Base-by-base conservation (phyloP, 2,888 invertebrate genomes). In the Clepsis dumicolana region DNA sequence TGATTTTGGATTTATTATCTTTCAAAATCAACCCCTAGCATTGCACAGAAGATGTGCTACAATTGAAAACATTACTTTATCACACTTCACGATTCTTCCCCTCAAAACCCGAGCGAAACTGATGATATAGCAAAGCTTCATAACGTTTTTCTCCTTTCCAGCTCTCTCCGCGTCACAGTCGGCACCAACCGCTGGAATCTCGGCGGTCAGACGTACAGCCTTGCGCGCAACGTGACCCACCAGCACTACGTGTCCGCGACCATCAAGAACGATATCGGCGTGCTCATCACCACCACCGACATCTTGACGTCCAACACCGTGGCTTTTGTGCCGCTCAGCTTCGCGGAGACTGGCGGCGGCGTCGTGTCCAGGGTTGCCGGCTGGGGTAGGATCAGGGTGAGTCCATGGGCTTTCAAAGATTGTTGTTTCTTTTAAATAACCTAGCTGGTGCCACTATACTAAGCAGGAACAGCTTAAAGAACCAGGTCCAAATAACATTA, bases 181-280 rank as follows among this genome's bases (percentile, higher is more conserved):
- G 90, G 90, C 65, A 87, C 87, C 2, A 86, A 87, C 80, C 77
- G 76, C 16, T 87, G 87, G 85, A 83, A 80, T 73, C 73, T 73
- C 1, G 89, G 88, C 4, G 92, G 90, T 0, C 65, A 70, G 5
- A 24, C 70, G 4, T 84, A 84, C 77, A 16, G 68, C 5, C 16
- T 88, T 21, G 44, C 75, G 0, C 80, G 88, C 44, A 84, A 85
- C 79, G 80, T 87, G 7, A 87, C 83, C 32, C 91, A 92, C 74
- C 76, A 77, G 1, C 66, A 86, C 76, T 92, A 89, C 79, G 71
- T 85, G 0, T 25, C 80, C 4, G 0, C 59, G 2, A 71, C 69
- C 69, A 86, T 90, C 77, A 89, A 88, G 79, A 88, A 88, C 72
- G 90, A 90, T 75, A 81, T 89, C 52, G 88, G 86, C 4, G 0